phyloP scores from a whole-genome alignment of 2,113 vertebrate species.

The Grantiella picta region DNA sequence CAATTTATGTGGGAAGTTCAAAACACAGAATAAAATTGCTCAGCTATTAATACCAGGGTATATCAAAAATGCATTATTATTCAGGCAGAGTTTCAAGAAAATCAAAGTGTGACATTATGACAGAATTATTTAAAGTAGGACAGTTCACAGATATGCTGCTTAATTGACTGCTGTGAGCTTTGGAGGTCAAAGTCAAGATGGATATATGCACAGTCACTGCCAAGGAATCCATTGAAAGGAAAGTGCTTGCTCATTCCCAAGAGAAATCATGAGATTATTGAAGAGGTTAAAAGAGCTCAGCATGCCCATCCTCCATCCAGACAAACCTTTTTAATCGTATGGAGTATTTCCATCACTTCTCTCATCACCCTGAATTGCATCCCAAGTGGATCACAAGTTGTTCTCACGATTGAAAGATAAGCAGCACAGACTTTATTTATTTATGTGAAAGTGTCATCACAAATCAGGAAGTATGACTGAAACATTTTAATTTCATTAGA shows the following conservation, averaged over 20 bases:
- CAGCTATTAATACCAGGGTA: neutral
- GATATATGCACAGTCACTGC: neutral
- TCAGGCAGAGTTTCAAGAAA: neutral
- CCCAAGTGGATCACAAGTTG: slow-evolving; percentile 33
- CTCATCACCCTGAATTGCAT: slow-evolving; percentile 26
- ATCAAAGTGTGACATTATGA: neutral
- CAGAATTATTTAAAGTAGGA: neutral
- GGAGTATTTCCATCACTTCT: slow-evolving; percentile 12
- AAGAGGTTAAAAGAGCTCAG: slow-evolving; percentile 37
- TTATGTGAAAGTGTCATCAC: slow-evolving; percentile 9
- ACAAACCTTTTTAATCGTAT: neutral
- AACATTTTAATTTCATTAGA: slow-evolving; percentile 62
- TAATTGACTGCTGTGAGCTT: neutral
- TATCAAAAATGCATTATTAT: neutral
- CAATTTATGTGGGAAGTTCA: neutral
- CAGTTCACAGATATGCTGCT: neutral
- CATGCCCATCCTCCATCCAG: neutral
- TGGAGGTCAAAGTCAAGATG: neutral
- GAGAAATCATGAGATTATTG: neutral
- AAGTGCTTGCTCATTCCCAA: slow-evolving; percentile 2
- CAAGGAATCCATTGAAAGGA: slow-evolving; percentile 15
- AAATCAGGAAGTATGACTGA: neutral
- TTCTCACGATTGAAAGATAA: neutral
- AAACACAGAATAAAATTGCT: neutral
- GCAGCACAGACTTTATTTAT: neutral